phyloP scores from a whole-genome alignment of 2,113 vertebrate species.

The Neolamprologus tretocephalus region DNA sequence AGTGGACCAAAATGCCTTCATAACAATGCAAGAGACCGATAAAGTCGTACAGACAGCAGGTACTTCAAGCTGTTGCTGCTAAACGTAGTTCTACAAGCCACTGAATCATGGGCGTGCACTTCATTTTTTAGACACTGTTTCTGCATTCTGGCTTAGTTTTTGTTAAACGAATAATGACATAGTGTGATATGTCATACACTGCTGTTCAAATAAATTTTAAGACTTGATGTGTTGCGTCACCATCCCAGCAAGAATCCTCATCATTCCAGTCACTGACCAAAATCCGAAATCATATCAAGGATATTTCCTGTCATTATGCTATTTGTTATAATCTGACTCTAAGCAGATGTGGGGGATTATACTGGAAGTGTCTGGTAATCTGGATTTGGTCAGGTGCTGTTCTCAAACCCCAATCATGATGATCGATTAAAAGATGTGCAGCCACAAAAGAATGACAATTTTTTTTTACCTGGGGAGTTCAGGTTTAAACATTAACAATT shows the following conservation, averaged over 20 bases:
- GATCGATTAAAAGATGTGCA: background rate
- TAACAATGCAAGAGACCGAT: background rate
- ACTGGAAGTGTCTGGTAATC: constrained; percentile 54
- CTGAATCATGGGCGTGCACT: background rate
- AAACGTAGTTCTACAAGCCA: background rate
- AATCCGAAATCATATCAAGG: background rate
- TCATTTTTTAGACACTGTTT: background rate
- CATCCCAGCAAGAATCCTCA: background rate
- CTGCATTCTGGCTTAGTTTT: background rate
- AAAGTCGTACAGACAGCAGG: background rate
- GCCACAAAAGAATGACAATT: background rate
- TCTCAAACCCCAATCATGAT: background rate
- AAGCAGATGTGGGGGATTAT: constrained; percentile 60
- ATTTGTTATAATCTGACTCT: constrained; percentile 58
- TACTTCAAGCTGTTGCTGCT: background rate
- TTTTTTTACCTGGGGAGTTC: background rate
- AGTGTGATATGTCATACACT: background rate
- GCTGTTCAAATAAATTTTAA: background rate
- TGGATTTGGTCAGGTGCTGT: constrained; percentile 54
- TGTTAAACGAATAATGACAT: background rate
- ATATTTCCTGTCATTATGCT: constrained; percentile 37
- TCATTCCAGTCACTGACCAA: background rate
- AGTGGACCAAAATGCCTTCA: background rate
- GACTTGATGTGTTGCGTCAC: background rate
- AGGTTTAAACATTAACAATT: background rate